These are phyloP conservation scores for Apodemia hepburni DNA, from an alignment of 2,888 invertebrate genomes.

Conservation along the genomic window DNA sequence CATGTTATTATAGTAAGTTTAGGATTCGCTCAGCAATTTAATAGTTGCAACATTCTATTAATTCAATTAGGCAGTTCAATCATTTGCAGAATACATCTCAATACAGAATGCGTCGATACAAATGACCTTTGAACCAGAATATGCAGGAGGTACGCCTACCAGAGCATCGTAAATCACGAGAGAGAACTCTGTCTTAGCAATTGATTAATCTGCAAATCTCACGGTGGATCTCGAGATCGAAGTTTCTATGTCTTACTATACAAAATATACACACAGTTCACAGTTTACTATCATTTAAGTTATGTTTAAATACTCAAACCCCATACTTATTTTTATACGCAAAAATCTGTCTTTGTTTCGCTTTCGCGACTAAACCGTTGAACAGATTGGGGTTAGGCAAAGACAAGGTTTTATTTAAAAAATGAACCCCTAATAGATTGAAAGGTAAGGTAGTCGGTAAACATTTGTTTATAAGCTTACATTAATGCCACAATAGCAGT, in stretches of 20 bases:
- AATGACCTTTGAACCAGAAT: slow-evolving; percentile 14
- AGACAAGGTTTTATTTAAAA: no score
- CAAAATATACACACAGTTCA: neutral
- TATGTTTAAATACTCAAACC: no score
- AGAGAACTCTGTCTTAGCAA: slow-evolving; percentile 8
- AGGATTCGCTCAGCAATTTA: neutral
- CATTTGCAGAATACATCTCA: slow-evolving; percentile 13
- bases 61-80: slow-evolving; percentile 5
- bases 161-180: slow-evolving; percentile 5
- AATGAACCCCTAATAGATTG: no score
- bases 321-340: no score
- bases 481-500: no score
- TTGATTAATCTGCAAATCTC: slow-evolving; percentile 4
- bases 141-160: slow-evolving; percentile 12
- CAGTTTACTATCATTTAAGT: neutral
- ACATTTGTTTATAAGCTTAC: no score
- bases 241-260: neutral
- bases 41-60: neutral
- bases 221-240: neutral
- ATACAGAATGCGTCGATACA: slow-evolving; percentile 15
- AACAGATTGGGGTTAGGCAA: no score
- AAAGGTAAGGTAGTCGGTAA: no score
- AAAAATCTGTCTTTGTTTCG: no score
- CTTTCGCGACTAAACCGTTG: no score
- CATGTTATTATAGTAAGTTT: neutral